Evolutionary conservation across 2,113 vertebrate genomes (phyloP).

Genomic region (Saimiri boliviensis): DNA sequence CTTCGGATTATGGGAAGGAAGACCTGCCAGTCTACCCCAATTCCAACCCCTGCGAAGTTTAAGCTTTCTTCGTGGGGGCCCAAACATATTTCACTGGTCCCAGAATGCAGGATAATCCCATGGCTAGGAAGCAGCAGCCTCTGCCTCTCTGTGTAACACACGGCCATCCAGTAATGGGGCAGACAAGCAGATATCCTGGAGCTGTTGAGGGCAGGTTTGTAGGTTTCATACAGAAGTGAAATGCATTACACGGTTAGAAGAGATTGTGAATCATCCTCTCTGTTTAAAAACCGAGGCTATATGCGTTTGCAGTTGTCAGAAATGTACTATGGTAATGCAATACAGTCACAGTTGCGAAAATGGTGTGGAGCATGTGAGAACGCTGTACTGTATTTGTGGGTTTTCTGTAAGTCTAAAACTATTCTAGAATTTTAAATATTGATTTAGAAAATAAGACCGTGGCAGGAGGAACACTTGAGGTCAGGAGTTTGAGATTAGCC

Average conservation of each 20-base stretch:
- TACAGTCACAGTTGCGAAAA: neutral
- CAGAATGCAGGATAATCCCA: neutral
- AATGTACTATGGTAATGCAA: neutral
- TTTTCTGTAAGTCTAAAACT: neutral
- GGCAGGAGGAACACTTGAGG: too few relatives aligned
- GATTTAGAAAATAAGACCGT: neutral
- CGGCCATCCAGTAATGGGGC: neutral
- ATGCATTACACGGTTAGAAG: neutral
- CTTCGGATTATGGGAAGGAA: neutral
- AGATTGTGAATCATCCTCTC: neutral
- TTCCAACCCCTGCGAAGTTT: neutral
- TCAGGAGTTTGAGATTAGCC: too few relatives aligned
- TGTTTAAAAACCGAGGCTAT: neutral
- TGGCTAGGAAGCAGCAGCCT: neutral
- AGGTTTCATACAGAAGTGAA: neutral
- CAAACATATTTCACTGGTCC: neutral
- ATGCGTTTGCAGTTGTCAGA: neutral
- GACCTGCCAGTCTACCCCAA: neutral
- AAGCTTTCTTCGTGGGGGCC: neutral
- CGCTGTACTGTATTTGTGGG: neutral
- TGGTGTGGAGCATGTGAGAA: neutral
- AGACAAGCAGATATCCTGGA: neutral
- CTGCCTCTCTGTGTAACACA: neutral
- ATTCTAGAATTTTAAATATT: neutral
- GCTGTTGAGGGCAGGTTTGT: neutral